Base-by-base conservation (phyloP, 2,888 invertebrate species). In the Teleogryllus oceanicus region DNA sequence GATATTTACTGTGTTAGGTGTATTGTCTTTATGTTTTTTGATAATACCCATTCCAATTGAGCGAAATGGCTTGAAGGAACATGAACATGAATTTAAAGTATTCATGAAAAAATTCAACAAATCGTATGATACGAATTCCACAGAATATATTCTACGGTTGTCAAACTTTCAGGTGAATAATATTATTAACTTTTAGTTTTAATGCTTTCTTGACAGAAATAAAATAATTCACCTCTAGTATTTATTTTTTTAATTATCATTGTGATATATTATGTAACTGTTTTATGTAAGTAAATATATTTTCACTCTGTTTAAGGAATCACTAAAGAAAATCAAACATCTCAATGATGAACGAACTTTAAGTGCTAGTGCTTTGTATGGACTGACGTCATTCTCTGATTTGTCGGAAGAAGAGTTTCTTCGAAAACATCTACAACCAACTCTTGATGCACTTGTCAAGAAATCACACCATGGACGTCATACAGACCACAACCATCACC, bases 331-430 rank as follows among this genome's bases (percentile, higher is more conserved):
- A 83, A 90, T 91, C 80, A 85, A 89, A 2, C 84, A 85, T 80
- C 85, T 91, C 16, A 92, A 90, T 81, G 84, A 86, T 1, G 85
- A 83, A 20, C 86, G 89, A 49, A 82, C 85, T 82, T 88, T 88
- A 13, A 87, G 88, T 12, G 88, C 88, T 21, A 85, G 87, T 84
- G 92, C 91, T 0, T 85, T 86, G 49, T 92, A 90, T 86, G 92
- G 92, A 3, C 84, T 91, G 0, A 92, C 91, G 1, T 88, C 88
- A 79, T 90, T 91, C 82, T 90, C 92, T 8, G 92, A 92, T 84
- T 87, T 92, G 86, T 91, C 91, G 11, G 88, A 89, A 83, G 86
- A 88, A 11, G 92, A 92, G 85, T 92, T 91, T 84, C 86, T 86
- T 84, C 87, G 88, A 1, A 84, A 88, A 21, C 89, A 90, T 81